These are phyloP conservation scores for Schizopygopsis malacanthus DNA, from an alignment of 2,797 vertebrate genomes.

Conservation along the genomic window DNA sequence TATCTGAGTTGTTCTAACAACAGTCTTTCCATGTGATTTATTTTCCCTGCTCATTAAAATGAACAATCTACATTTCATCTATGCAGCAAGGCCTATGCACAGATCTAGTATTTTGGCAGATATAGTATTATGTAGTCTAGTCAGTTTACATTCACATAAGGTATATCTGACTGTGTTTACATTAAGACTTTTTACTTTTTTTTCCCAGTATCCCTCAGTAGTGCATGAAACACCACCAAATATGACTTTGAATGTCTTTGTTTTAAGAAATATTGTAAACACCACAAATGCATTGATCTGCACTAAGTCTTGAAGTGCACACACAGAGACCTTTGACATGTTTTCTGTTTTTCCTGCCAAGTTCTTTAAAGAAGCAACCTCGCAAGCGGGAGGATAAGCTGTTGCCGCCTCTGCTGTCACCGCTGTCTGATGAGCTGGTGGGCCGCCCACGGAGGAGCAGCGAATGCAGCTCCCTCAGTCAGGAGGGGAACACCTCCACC, in stretches of 20 bases:
- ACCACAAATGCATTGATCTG: neutral
- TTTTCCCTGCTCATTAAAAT: neutral
- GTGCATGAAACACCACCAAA: too few species aligned
- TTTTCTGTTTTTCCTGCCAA: constrained; percentile 48
- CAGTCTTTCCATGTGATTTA: neutral
- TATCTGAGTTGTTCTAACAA: neutral
- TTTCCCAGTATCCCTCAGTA: neutral
- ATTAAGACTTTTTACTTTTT: neutral
- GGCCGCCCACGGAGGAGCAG: constrained; percentile 78
- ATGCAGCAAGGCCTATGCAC: neutral
- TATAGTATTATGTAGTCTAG: too few species aligned
- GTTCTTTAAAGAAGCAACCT: constrained; percentile 84
- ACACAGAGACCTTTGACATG: constrained; percentile 47
- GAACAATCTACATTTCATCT: neutral
- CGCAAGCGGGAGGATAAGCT: constrained; percentile 89
- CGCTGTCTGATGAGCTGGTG: constrained; percentile 84
- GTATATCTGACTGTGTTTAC: neutral
- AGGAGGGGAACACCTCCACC: constrained; percentile 74
- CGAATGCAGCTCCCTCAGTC: constrained; percentile 79
- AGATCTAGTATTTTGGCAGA: neutral
- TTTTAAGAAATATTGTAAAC: neutral
- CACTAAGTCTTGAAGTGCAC: neutral
- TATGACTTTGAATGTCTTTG: neutral
- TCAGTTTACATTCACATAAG: neutral
- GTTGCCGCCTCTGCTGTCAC: constrained; percentile 91